A percentile compares a stretch with the other conserved stretches of the same genome.
Evolutionary conservation across 2,797 vertebrate species (phyloP).

Genomic region (Buceros bicornis): DNA sequence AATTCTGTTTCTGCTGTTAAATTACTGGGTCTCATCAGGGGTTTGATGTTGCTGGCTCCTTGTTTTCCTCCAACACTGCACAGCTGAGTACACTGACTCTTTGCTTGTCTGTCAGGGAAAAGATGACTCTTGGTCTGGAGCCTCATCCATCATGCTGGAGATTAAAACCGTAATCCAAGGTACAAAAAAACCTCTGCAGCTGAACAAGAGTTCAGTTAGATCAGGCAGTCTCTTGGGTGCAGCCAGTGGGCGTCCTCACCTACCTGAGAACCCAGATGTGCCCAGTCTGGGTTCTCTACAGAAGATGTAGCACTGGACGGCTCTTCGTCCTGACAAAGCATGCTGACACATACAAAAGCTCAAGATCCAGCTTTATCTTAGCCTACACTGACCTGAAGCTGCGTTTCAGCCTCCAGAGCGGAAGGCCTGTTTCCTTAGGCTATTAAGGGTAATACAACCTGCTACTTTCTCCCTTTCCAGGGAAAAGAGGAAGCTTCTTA

Average conservation of each 20-base stretch:
- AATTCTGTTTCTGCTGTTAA: background rate
- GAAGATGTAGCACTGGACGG: background rate
- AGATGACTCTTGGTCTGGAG: background rate
- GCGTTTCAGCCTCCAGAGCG: background rate
- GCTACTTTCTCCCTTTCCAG: background rate
- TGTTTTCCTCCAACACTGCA: background rate
- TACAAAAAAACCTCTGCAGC: background rate
- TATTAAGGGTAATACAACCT: background rate
- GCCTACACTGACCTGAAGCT: background rate
- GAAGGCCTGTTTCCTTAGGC: background rate
- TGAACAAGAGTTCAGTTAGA: background rate
- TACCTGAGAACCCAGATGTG: background rate
- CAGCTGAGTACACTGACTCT: background rate
- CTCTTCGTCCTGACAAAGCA: background rate
- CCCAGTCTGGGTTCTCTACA: background rate
- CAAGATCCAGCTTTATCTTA: background rate
- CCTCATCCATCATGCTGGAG: background rate
- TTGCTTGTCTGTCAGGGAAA: background rate
- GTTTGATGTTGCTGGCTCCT: background rate
- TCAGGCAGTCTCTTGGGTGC: background rate
- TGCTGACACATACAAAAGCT: fast-evolving
- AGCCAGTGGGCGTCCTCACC: background rate
- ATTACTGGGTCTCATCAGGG: background rate
- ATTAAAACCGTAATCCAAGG: background rate
- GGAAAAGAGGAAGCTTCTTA: background rate